Evolutionary conservation across 2,113 vertebrate species (phyloP), one percentile per base, ranked within the genome.

Genomic region (Fulica atra): DNA sequence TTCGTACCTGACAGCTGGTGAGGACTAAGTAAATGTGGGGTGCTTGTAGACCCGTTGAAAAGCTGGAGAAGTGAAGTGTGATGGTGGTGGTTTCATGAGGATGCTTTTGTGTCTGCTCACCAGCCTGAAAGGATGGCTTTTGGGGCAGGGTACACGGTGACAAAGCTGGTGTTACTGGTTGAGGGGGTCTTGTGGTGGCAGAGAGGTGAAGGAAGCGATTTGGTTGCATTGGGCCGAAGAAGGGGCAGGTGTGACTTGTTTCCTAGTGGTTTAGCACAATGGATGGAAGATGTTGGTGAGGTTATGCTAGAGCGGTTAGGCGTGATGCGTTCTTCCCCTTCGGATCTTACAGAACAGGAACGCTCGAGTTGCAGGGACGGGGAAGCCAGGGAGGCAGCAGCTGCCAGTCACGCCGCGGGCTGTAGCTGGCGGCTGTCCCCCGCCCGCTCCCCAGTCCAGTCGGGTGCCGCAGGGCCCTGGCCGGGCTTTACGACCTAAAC

Each of bases 301-400:
- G 11, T 7, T 13, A 2, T 1, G 25, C 57, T 8, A 6, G 5
- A 21, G 61, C 80, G 11, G 80, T 17, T 9, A 11, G 0, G 31
- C 2, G 6, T 2, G 46, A 9, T 7, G 63, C 5, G 5, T 12
- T 48, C 65, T 5, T 12, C 24, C 25, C 10, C 21, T 15, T 6
- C 6, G 3, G 33, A 5, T 24, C 63, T 4, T 2, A 1, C 0
- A 16, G 9, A 51, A 11, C 25, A 21, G 7, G 7, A 20, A 2
- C 6, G 17, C 1, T 24, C 16, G 8, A 7, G 12, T 1, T 2
- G 8, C 26, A 9, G 35, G 40, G 57, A 48, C 2, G 11, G 68
- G 60, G 60, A 3, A 26, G 51, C 31, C 4, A 38, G 23, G 16
- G 17, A 7, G 19, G 6, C 79, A 4, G 48, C 1, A 48, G 0